Evolutionary conservation across 2,113 vertebrate genomes (phyloP).

Genomic region (Ceuthmochares aereus): DNA sequence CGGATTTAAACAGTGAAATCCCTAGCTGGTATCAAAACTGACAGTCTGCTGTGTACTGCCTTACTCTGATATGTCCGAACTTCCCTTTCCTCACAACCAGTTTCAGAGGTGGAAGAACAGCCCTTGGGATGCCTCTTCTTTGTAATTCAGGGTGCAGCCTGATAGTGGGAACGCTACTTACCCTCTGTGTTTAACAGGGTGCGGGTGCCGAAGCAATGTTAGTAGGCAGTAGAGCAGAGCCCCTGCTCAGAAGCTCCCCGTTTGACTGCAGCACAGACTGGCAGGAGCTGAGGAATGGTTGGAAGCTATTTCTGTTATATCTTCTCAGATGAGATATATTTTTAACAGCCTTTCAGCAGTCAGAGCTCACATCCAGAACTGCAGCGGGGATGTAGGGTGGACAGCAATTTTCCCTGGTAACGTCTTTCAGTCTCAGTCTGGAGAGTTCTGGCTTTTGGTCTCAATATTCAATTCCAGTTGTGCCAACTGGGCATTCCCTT

Average conservation of each 20-base stretch:
- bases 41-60: constrained; percentile 25
- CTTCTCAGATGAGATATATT: not conserved
- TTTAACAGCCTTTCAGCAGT: constrained; percentile 23
- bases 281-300: not conserved
- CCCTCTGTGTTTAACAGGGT: not conserved
- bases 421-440: not conserved
- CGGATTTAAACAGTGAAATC: constrained; percentile 67
- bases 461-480: accelerated
- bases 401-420: not conserved
- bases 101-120: not conserved
- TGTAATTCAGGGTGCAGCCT: not conserved
- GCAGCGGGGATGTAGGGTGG: not conserved
- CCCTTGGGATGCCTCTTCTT: not conserved
- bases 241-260: not conserved
- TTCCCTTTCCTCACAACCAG: not conserved
- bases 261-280: constrained; percentile 2
- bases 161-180: accelerated
- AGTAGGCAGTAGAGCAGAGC: not conserved
- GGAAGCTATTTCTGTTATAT: constrained; percentile 6
- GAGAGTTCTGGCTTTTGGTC: not conserved
- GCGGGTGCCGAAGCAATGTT: accelerated
- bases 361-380: constrained; percentile 8
- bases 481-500: not conserved
- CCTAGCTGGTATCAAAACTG: constrained; percentile 55
- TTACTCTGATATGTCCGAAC: constrained; percentile 33